Evolutionary conservation across 2,113 vertebrate genomes (phyloP).

Genomic region (Mesoclemmys tuberculata): DNA sequence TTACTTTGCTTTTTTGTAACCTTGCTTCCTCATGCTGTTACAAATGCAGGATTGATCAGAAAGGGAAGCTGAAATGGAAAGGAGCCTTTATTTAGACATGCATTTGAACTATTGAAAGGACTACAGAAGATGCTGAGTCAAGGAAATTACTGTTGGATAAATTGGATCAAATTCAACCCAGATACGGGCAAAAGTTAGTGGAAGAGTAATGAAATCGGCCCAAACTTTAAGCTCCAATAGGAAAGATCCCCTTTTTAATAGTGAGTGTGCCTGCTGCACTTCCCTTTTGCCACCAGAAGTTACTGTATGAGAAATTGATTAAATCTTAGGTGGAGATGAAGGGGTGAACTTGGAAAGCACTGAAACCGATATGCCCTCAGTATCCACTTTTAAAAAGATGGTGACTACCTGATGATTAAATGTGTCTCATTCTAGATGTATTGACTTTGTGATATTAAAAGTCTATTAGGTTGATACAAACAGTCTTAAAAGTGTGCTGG

Average conservation of each 20-base stretch:
- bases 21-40: background rate
- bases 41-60: background rate
- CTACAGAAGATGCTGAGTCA: background rate
- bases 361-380: background rate
- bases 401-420: background rate
- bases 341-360: background rate
- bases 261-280: background rate
- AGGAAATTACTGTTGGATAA: background rate
- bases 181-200: background rate
- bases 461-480: too few relatives aligned
- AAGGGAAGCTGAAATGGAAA: rapidly evolving
- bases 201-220: background rate
- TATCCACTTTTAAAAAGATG: background rate
- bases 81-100: background rate
- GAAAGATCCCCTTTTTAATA: background rate
- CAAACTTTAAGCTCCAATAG: background rate
- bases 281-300: slow-evolving; percentile 56
- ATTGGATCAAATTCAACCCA: background rate
- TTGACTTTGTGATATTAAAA: slow-evolving; percentile 3
- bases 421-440: slow-evolving; percentile 15
- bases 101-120: background rate
- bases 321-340: slow-evolving; percentile 7
- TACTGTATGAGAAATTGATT: slow-evolving; percentile 56
- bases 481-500: slow-evolving; percentile 21
- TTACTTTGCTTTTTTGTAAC: background rate